These are phyloP conservation scores for Cheilinus undulatus DNA, from an alignment of 2,113 vertebrate species.

Conservation along the genomic window DNA sequence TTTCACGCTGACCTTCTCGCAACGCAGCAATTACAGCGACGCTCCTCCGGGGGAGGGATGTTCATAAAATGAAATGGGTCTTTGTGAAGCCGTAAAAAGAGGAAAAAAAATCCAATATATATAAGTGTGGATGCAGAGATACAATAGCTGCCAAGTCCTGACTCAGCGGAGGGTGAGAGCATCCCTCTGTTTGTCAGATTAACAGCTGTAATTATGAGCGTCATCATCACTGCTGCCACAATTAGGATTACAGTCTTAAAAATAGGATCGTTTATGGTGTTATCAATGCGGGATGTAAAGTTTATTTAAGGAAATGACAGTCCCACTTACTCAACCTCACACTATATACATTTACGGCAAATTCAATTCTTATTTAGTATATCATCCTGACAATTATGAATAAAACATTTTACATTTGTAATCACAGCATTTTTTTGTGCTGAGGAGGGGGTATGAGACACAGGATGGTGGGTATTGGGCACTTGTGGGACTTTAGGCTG, in stretches of 20 bases:
- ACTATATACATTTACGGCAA: no score
- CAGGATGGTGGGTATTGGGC: slow-evolving; percentile 14
- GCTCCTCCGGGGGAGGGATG: slow-evolving; percentile 58
- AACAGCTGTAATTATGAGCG: slow-evolving; percentile 40
- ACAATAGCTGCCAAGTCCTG: slow-evolving; percentile 53
- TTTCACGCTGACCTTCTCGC: slow-evolving; percentile 68
- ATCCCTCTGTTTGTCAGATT: slow-evolving; percentile 39
- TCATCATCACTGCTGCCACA: slow-evolving; percentile 24
- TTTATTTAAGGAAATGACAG: neutral
- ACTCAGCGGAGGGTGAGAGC: slow-evolving; percentile 39
- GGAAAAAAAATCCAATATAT: slow-evolving; percentile 27
- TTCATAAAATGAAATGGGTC: slow-evolving; percentile 64
- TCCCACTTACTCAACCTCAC: no score
- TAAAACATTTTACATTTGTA: no score
- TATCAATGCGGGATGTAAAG: neutral
- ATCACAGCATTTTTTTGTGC: no score
- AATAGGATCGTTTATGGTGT: neutral
- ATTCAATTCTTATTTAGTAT: no score
- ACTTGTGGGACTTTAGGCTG: slow-evolving; percentile 3
- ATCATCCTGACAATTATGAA: no score
- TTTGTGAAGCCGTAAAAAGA: slow-evolving; percentile 47
- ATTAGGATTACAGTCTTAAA: neutral
- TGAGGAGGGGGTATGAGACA: neutral
- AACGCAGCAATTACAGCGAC: slow-evolving; percentile 65
- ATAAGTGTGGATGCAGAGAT: slow-evolving; percentile 42